These are phyloP conservation scores for Nylanderia fulva DNA, from an alignment of 1,140 invertebrate species.

Conservation along the genomic window DNA sequence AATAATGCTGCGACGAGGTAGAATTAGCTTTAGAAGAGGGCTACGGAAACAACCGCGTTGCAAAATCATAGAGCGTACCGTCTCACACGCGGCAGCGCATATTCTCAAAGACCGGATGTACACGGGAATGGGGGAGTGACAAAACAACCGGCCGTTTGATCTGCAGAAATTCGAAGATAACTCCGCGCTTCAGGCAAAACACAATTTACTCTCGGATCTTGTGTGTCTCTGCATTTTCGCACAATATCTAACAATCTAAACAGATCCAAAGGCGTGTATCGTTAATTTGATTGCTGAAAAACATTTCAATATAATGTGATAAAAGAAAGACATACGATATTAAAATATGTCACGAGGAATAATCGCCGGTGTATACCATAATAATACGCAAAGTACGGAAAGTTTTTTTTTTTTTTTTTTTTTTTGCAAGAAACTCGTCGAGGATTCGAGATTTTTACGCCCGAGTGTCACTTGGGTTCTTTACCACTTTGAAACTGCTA, in stretches of 20 bases:
- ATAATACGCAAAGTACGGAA: slow-evolving; percentile 22
- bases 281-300: neutral
- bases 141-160: slow-evolving; percentile 43
- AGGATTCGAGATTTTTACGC: slow-evolving; percentile 2
- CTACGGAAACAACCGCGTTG: slow-evolving; percentile 35
- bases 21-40: neutral
- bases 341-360: neutral
- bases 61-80: slow-evolving; percentile 43
- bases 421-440: neutral
- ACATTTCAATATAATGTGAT: too few relatives aligned
- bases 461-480: slow-evolving; percentile 23
- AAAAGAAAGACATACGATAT: neutral
- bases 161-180: slow-evolving; percentile 54
- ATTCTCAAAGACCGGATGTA: slow-evolving; percentile 35
- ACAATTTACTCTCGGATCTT: neutral
- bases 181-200: neutral
- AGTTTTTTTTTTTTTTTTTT: too few relatives aligned
- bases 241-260: neutral
- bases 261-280: neutral
- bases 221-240: neutral
- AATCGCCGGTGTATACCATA: neutral
- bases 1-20: slow-evolving; percentile 8
- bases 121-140: slow-evolving; percentile 10
- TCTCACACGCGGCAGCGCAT: slow-evolving; percentile 21
- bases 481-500: slow-evolving; percentile 28